Conservation (phyloP, 1,140 invertebrate genomes). For the Saxidomus purpurata region DNA sequence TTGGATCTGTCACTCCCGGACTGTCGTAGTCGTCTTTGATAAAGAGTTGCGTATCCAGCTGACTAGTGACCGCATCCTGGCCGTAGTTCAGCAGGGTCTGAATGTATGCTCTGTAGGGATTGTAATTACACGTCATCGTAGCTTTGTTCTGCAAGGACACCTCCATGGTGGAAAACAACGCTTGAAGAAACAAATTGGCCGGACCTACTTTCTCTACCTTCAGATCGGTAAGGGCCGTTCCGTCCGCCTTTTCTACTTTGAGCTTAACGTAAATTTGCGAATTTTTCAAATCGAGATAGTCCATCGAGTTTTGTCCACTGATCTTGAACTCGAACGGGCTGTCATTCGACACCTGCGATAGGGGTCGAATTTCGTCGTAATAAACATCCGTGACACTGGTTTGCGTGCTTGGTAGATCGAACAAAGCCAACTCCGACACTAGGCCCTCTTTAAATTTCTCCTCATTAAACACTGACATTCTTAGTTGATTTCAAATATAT, state of each 20-base stretch:
- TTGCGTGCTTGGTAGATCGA: slow-evolving; percentile 49
- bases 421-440: slow-evolving; percentile 40
- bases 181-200: slow-evolving; percentile 28
- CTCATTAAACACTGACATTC: slow-evolving; percentile 12
- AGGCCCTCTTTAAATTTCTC: slow-evolving; percentile 24
- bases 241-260: slow-evolving; percentile 38
- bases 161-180: slow-evolving; percentile 22
- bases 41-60: slow-evolving; percentile 25
- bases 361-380: slow-evolving; percentile 47
- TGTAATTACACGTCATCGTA: slow-evolving; percentile 45
- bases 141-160: slow-evolving; percentile 23
- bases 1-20: slow-evolving; percentile 3
- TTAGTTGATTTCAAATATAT: slow-evolving; percentile 17
- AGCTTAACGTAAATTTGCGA: slow-evolving; percentile 31
- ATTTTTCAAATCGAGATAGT: slow-evolving; percentile 52
- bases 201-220: neutral
- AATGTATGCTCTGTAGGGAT: slow-evolving; percentile 39
- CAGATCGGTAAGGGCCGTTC: neutral
- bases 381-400: slow-evolving; percentile 22
- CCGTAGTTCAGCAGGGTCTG: slow-evolving; percentile 27
- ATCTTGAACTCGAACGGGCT: slow-evolving; percentile 60
- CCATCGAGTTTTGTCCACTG: slow-evolving; percentile 44
- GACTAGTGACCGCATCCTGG: neutral
- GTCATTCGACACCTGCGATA: slow-evolving; percentile 26
- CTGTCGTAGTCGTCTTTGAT: neutral